These are phyloP conservation scores for Formica selysi DNA, from an alignment of 1,140 invertebrate species.

Conservation along the genomic window DNA sequence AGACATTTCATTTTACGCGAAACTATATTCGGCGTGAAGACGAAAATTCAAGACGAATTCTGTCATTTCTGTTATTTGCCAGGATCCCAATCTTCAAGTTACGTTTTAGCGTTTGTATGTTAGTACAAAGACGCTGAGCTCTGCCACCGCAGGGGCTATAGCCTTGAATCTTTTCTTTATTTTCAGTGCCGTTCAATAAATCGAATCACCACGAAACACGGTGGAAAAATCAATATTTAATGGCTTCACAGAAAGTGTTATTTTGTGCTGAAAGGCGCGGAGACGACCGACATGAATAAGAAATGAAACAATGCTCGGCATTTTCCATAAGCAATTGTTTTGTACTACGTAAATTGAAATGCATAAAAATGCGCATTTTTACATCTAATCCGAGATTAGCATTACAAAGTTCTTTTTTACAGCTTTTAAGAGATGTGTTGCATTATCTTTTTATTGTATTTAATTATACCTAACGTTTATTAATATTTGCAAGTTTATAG, in stretches of 20 bases:
- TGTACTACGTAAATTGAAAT: conserved; percentile 11
- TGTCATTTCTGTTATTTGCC: conserved; percentile 37
- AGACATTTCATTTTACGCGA: neutral
- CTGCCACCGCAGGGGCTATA: conserved; percentile 20
- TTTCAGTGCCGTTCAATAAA: conserved; percentile 52
- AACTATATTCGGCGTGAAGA: neutral
- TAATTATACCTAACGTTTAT: too few species aligned
- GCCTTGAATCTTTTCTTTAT: conserved; percentile 48
- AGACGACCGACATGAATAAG: conserved; percentile 40
- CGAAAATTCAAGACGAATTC: neutral
- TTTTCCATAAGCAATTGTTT: neutral
- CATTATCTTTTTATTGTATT: too few species aligned
- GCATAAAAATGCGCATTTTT: neutral
- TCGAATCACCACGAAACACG: conserved; percentile 27
- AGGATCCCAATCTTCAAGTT: neutral
- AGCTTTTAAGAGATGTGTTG: neutral
- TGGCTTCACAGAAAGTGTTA: conserved; percentile 14
- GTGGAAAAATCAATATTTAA: conserved; percentile 49
- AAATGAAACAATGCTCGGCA: conserved; percentile 1
- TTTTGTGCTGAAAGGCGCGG: conserved; percentile 25
- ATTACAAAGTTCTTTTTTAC: neutral
- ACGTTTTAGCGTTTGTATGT: neutral
- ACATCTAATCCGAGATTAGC: neutral
- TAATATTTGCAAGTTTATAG: too few species aligned
- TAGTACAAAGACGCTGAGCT: conserved; percentile 13